Evolutionary conservation across 1,140 invertebrate genomes (phyloP).

Genomic region (Drosophila leontia): DNA sequence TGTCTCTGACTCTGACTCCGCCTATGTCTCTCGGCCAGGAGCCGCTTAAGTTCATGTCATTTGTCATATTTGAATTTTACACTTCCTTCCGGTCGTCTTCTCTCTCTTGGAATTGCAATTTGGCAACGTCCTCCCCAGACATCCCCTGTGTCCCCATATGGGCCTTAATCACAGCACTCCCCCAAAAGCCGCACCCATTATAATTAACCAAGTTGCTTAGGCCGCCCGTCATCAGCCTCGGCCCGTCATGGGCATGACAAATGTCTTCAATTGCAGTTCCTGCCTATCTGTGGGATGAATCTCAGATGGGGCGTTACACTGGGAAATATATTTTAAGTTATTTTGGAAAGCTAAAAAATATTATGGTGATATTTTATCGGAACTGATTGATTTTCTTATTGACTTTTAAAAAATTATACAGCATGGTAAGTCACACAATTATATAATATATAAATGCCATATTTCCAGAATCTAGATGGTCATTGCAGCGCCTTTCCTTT

Average conservation of each 20-base stretch:
- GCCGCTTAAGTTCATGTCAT: slow-evolving; percentile 83
- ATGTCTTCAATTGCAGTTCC: slow-evolving; percentile 81
- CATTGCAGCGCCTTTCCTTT: too few relatives aligned
- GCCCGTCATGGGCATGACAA: slow-evolving; percentile 64
- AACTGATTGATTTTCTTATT: neutral
- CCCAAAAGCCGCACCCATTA: slow-evolving; percentile 64
- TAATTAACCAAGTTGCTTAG: slow-evolving; percentile 77
- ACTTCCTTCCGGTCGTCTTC: slow-evolving; percentile 79
- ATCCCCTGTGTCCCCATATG: neutral
- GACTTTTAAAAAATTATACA: too few relatives aligned
- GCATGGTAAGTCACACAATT: too few relatives aligned
- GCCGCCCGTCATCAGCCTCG: slow-evolving; percentile 24
- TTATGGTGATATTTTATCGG: accelerated
- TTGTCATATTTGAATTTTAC: slow-evolving; percentile 84
- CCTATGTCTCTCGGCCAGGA: slow-evolving; percentile 19
- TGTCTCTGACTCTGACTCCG: neutral
- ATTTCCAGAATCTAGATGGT: too few relatives aligned
- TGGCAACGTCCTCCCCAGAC: slow-evolving; percentile 23
- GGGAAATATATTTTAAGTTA: neutral
- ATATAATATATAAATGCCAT: too few relatives aligned
- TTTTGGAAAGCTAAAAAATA: neutral
- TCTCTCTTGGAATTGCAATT: slow-evolving; percentile 75
- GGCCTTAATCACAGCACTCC: slow-evolving; percentile 57
- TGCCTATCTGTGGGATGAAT: slow-evolving; percentile 72
- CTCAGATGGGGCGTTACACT: slow-evolving; percentile 26